Conservation (phyloP, 2,888 invertebrate species). For the Drosophila neotestacea region DNA sequence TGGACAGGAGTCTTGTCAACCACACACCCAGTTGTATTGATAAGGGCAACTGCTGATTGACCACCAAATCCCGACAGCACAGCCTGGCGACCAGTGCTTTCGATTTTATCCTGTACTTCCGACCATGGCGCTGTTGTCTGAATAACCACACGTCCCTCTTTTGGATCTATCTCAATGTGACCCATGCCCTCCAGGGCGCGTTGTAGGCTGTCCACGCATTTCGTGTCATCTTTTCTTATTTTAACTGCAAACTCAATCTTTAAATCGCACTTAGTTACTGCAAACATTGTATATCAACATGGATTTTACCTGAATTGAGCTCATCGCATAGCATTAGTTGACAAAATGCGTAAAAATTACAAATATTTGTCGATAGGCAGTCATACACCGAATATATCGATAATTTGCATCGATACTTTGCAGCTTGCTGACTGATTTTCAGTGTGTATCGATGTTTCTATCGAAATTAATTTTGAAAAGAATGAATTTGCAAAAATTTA, state of each 20-base stretch:
- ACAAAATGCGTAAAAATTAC: conserved; percentile 1
- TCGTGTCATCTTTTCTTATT: conserved; percentile 86
- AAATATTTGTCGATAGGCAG: background rate
- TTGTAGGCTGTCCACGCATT: conserved; percentile 55
- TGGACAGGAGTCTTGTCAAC: conserved; percentile 85
- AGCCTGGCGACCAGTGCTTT: conserved; percentile 89
- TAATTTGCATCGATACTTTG: background rate
- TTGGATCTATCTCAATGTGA: conserved; percentile 78
- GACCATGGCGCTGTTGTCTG: conserved; percentile 84
- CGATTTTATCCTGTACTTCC: conserved; percentile 86
- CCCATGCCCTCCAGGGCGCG: conserved; percentile 85
- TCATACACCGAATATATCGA: background rate
- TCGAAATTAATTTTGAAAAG: background rate
- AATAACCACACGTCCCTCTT: conserved; percentile 81
- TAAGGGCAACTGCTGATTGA: conserved; percentile 91
- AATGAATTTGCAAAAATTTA: background rate
- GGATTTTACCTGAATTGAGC: conserved; percentile 73
- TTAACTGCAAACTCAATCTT: conserved; percentile 89
- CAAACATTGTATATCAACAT: background rate
- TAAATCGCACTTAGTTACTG: conserved; percentile 1
- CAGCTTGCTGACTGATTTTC: background rate
- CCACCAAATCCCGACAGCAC: conserved; percentile 93
- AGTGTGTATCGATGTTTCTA: background rate
- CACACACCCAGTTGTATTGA: conserved; percentile 85
- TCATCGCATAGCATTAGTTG: conserved; percentile 55